Evolutionary conservation across 2,113 vertebrate species (phyloP), one percentile per base, ranked within the genome.

Genomic region (Pimephales promelas): DNA sequence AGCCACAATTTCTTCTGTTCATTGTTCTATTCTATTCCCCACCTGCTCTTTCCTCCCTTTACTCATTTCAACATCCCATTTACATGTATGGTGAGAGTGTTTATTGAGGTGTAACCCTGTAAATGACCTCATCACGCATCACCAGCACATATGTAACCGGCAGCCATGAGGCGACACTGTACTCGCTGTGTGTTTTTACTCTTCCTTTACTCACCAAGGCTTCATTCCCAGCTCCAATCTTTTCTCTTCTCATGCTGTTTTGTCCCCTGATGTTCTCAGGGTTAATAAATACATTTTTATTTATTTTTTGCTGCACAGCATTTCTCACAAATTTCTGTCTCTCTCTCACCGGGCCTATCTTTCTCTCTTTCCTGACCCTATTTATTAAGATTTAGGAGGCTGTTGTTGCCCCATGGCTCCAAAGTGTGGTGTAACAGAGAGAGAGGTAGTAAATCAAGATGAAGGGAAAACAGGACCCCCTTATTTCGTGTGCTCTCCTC

Each of bases 381-480:
- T 79, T 79, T 49, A 64, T 79, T 79, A 40, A 79, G 77, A 79
- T 64, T 66, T 43, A 79, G 43, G 40, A 79, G 59, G 40, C 26
- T 79, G 77, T 28, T 49, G 59, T 28, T 45, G 77, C 59, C 59
- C 59, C 77, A 66, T 45, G 45, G 77, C 31, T 14, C 34, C n/a
- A 47, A 72, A 75, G 26, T 40, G 43, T 70, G 18, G 61, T n/a
- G 16, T 66, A 43, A 75, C 70, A 75, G 84, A 81, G 59, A 76
- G 47, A 68, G 72, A 82, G 24, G 73, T 40, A 49, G 77, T 57
- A 84, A 83, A 70, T 84, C 76, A 79, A 84, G 28, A 71, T 83
- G 64, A 78, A 59, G 68, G 80, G 70, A 75, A 59, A 82, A 34
- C 16, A 71, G 56, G 5, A 77, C 56, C 76, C 59, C 76, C 34